phyloP scores from a whole-genome alignment of 2,113 vertebrate genomes.

The Cygnus atratus region DNA sequence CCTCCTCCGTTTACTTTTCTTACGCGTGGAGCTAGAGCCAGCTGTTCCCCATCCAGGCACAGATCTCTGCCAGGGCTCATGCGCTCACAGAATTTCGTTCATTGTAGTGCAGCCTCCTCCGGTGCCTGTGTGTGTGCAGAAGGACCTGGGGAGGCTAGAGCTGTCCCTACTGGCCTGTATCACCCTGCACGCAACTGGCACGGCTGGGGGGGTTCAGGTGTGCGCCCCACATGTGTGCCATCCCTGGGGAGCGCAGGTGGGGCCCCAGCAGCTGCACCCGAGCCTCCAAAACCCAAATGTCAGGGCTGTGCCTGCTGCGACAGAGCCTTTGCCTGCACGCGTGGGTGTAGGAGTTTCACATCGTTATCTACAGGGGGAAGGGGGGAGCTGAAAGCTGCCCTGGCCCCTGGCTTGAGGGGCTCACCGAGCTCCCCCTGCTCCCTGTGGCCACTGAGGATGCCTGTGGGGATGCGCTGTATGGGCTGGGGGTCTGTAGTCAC shows the following conservation, averaged over 20 bases:
- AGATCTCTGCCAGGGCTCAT: background rate
- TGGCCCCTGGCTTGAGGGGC: too few relatives aligned
- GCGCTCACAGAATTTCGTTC: background rate
- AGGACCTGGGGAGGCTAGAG: background rate
- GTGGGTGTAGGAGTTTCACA: slow-evolving; percentile 49
- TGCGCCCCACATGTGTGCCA: background rate
- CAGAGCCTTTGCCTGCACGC: background rate
- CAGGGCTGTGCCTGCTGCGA: background rate
- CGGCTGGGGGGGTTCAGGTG: background rate
- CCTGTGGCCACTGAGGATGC: too few relatives aligned
- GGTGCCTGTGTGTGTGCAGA: background rate
- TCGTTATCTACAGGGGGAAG: background rate
- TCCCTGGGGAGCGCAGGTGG: background rate
- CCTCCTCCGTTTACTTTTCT: slow-evolving; percentile 33
- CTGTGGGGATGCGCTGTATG: too few relatives aligned
- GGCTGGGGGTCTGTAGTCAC: fast-evolving
- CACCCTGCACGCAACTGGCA: too few relatives aligned
- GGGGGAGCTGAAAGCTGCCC: background rate
- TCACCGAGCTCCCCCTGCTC: too few relatives aligned
- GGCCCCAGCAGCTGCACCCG: background rate
- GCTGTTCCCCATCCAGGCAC: background rate
- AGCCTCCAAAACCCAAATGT: background rate
- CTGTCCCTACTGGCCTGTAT: background rate
- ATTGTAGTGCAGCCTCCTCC: background rate
- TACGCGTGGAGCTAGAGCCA: fast-evolving